phyloP scores from a whole-genome alignment of 2,888 invertebrate genomes.

The Brachynemurus nebulosus region DNA sequence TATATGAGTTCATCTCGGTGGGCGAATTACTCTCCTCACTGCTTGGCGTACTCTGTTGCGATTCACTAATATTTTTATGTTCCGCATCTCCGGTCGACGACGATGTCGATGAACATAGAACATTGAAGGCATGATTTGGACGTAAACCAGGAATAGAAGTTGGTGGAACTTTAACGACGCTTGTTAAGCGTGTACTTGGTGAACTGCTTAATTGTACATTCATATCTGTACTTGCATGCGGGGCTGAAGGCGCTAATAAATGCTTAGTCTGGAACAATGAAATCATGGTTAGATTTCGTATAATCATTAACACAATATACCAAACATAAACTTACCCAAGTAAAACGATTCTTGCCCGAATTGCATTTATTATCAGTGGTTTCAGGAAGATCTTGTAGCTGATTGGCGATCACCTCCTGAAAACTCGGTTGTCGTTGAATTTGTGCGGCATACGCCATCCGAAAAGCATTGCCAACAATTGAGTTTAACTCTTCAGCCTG shows the following conservation, averaged over 20 bases:
- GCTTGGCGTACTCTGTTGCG: slow-evolving; percentile 45
- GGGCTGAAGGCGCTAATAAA: slow-evolving; percentile 20
- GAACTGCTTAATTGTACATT: slow-evolving; percentile 35
- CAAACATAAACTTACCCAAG: slow-evolving; percentile 7
- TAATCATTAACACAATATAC: background rate
- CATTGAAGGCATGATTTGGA: slow-evolving; percentile 43
- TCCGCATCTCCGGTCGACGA: background rate
- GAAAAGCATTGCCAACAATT: slow-evolving; percentile 81
- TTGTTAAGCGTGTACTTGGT: slow-evolving; percentile 34
- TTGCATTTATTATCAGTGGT: slow-evolving; percentile 8
- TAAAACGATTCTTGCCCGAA: slow-evolving; percentile 9
- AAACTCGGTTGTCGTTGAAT: slow-evolving; percentile 51
- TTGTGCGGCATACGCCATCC: slow-evolving; percentile 81
- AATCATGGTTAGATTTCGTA: background rate
- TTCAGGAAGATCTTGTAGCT: slow-evolving; percentile 21
- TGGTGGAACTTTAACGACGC: slow-evolving; percentile 38
- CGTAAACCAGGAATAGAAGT: slow-evolving; percentile 53
- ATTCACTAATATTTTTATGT: slow-evolving; percentile 26
- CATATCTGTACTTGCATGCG: slow-evolving; percentile 29
- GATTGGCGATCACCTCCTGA: slow-evolving; percentile 55
- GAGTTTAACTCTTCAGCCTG: slow-evolving; percentile 81
- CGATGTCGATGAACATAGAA: slow-evolving; percentile 29
- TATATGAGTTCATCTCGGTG: slow-evolving; percentile 74
- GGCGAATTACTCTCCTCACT: slow-evolving; percentile 82
- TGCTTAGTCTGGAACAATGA: slow-evolving; percentile 29